Percentiles rank a stretch among this genome's conserved stretches.
phyloP scores from a whole-genome alignment of 1,140 invertebrate genomes.

The Drosophila malerkotliana region DNA sequence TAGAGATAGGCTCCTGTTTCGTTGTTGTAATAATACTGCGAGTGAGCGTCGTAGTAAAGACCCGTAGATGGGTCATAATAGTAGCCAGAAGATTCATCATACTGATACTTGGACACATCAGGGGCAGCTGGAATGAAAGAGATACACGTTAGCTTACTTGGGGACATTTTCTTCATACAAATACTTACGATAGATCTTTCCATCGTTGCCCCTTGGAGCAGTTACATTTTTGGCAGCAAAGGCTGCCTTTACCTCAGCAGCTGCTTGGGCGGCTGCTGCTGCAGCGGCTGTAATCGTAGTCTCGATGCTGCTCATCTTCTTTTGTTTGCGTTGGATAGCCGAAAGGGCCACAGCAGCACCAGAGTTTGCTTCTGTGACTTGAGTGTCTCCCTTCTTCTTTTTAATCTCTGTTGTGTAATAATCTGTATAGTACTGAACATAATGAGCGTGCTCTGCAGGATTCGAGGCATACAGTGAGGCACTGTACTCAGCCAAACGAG shows the following conservation, averaged over 20 bases:
- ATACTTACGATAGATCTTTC: conserved; percentile 88
- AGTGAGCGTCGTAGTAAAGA: conserved; percentile 97
- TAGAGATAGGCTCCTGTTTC: conserved; percentile 96
- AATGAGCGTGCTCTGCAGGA: conserved; percentile 89
- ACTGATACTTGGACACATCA: conserved; percentile 95
- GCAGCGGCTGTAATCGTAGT: conserved; percentile 74
- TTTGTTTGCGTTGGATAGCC: conserved; percentile 87
- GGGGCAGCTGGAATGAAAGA: conserved; percentile 87
- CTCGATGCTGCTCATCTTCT: conserved; percentile 75
- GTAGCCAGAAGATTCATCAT: conserved; percentile 97
- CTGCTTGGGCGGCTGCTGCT: conserved; percentile 71
- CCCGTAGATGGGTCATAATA: conserved; percentile 97
- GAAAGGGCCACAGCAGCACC: conserved; percentile 95
- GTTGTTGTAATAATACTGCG: conserved; percentile 97
- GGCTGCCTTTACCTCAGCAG: conserved; percentile 63
- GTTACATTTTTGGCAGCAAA: conserved; percentile 67
- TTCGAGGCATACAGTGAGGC: conserved; percentile 91
- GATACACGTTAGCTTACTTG: not conserved
- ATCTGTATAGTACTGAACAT: conserved; percentile 91
- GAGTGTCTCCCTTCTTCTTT: conserved; percentile 85
- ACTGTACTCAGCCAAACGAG: conserved; percentile 91
- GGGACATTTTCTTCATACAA: too few relatives aligned
- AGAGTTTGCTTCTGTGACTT: conserved; percentile 89
- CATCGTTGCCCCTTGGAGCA: conserved; percentile 86
- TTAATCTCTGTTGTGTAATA: conserved; percentile 91